phyloP scores from a whole-genome alignment of 2,797 vertebrate species.

The Pelobates cultripes region DNA sequence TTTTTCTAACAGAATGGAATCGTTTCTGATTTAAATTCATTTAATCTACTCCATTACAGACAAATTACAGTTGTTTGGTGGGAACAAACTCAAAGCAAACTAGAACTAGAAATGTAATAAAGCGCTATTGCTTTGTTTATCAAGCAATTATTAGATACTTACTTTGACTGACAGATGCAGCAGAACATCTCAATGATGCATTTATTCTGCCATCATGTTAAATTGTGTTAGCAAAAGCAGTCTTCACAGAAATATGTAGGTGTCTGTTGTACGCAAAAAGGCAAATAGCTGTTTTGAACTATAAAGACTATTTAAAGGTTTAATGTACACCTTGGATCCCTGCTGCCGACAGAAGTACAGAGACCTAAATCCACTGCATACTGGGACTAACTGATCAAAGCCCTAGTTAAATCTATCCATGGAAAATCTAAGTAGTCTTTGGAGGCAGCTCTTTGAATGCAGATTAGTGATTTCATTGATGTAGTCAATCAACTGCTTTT shows the following conservation, averaged over 20 bases:
- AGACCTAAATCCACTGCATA: constrained; percentile 65
- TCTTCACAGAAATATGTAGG: constrained; percentile 62
- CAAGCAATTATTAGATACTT: constrained; percentile 49
- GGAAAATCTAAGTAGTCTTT: constrained; percentile 66
- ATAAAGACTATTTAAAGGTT: constrained; percentile 64
- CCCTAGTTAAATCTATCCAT: constrained; percentile 62
- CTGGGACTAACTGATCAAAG: constrained; percentile 68
- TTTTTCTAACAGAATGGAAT: too few species aligned
- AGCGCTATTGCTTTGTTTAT: constrained; percentile 13
- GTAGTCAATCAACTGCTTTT: constrained; percentile 67
- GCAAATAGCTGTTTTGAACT: constrained; percentile 65
- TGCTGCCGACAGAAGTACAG: constrained; percentile 62
- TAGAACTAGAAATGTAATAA: background rate
- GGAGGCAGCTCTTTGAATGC: constrained; percentile 66
- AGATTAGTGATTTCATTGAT: constrained; percentile 71
- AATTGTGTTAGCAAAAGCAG: constrained; percentile 58
- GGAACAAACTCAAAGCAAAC: background rate
- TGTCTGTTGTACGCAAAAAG: constrained; percentile 63
- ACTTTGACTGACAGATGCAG: constrained; percentile 57
- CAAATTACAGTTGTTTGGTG: background rate
- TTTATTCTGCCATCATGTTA: constrained; percentile 57
- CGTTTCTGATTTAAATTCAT: too few species aligned
- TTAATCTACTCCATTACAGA: too few species aligned
- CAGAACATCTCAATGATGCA: constrained; percentile 56
- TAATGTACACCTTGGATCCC: constrained; percentile 64